Percentiles rank a stretch among this genome's conserved stretches.
Evolutionary conservation across 2,888 invertebrate genomes (phyloP).

Genomic region (Baronia brevicornis): DNA sequence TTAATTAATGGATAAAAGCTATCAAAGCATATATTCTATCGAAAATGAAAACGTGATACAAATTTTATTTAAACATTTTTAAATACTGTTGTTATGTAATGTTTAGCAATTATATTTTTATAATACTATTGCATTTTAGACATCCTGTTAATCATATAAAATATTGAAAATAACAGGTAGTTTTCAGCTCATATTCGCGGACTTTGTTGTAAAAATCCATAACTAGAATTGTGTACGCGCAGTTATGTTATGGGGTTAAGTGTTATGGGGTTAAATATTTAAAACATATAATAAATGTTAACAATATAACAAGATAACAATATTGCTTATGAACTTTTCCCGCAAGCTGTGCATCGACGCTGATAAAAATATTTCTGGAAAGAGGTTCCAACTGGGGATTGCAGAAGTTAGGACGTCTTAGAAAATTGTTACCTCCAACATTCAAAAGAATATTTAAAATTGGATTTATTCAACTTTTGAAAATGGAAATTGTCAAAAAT

Average conservation of each 20-base stretch:
- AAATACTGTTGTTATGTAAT: no score
- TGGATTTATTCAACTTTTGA: conserved; percentile 6
- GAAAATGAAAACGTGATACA: conserved; percentile 4
- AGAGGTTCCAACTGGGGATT: conserved; percentile 11
- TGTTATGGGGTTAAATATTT: no score
- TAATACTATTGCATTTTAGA: no score
- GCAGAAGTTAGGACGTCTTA: conserved; percentile 12
- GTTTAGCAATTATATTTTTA: no score
- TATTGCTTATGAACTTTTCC: conserved; percentile 9
- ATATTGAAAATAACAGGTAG: no score
- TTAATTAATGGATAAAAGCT: conserved; percentile 3
- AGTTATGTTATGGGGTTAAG: no score
- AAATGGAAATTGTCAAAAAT: conserved; percentile 1
- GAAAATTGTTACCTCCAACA: conserved; percentile 8
- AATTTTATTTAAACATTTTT: no score
- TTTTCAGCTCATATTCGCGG: no score
- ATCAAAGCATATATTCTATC: conserved; percentile 8
- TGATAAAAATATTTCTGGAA: conserved; percentile 41
- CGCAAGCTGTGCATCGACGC: conserved; percentile 32
- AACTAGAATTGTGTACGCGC: no score
- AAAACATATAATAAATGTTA: no score
- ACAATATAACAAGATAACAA: background rate
- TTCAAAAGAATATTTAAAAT: conserved; percentile 5
- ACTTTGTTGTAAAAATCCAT: no score
- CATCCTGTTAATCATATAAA: no score